These are phyloP conservation scores for Dallia pectoralis DNA, from an alignment of 2,797 vertebrate species.

Conservation along the genomic window DNA sequence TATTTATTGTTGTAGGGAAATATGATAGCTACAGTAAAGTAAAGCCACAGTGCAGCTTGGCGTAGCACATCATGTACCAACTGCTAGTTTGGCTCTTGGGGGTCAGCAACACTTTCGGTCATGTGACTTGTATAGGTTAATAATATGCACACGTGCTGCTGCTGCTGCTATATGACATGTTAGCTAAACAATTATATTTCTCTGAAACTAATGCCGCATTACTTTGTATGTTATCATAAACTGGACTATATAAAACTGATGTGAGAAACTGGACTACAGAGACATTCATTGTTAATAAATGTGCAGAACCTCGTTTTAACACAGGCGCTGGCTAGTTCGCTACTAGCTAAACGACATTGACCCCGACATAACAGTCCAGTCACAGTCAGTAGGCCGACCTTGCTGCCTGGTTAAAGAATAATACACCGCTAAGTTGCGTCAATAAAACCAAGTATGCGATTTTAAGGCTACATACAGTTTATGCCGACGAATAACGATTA, in stretches of 20 bases:
- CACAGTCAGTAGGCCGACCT: not conserved
- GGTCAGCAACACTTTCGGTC: not conserved
- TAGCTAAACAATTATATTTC: too few relatives aligned
- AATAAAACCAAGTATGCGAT: not conserved
- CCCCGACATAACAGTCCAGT: not conserved
- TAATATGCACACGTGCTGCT: not conserved
- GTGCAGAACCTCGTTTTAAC: not conserved
- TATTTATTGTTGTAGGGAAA: too few relatives aligned
- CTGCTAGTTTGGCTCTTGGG: not conserved
- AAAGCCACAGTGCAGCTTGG: too few relatives aligned
- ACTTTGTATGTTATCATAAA: not conserved
- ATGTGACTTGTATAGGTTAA: not conserved
- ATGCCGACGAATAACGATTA: not conserved
- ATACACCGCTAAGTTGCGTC: not conserved
- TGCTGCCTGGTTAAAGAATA: not conserved
- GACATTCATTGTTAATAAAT: not conserved
- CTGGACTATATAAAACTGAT: not conserved
- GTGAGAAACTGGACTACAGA: not conserved
- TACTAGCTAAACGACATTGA: not conserved
- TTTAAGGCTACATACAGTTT: not conserved
- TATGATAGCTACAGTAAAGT: too few relatives aligned
- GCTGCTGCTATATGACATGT: not conserved
- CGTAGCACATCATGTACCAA: not conserved
- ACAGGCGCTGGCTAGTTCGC: not conserved
- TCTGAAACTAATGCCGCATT: too few relatives aligned